phyloP scores from a whole-genome alignment of 2,888 invertebrate species.

The Lucinisca nassula region DNA sequence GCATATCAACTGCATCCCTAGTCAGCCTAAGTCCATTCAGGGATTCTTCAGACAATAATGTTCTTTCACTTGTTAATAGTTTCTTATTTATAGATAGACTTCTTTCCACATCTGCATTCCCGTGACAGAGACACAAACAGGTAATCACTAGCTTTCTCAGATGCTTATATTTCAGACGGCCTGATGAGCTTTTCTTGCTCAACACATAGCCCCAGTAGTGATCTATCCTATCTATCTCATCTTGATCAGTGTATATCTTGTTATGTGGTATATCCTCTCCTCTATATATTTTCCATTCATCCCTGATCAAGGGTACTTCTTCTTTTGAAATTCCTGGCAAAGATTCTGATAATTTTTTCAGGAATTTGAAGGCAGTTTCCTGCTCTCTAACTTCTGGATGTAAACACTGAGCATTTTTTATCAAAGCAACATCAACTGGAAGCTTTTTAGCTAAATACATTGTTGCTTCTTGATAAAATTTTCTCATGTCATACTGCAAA shows the following conservation, averaged over 20 bases:
- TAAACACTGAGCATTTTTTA: conserved; percentile 27
- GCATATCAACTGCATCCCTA: conserved; percentile 39
- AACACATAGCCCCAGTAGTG: conserved; percentile 46
- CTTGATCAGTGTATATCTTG: conserved; percentile 19
- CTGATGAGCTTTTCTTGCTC: conserved; percentile 13
- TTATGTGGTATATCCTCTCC: conserved; percentile 20
- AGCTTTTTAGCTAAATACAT: conserved; percentile 17
- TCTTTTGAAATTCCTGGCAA: conserved; percentile 2
- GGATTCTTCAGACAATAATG: conserved; percentile 42
- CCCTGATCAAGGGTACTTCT: neutral
- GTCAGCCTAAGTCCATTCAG: conserved; percentile 47
- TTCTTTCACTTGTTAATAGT: conserved; percentile 44
- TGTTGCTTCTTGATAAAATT: conserved; percentile 33
- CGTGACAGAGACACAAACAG: conserved; percentile 28
- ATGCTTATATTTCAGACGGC: conserved; percentile 3
- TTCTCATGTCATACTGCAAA: neutral
- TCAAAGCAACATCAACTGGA: conserved; percentile 3
- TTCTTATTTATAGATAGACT: conserved; percentile 50
- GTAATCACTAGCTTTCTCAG: conserved; percentile 35
- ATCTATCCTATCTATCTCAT: conserved; percentile 17
- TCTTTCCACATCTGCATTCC: conserved; percentile 56
- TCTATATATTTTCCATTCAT: conserved; percentile 41
- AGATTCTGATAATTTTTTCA: neutral
- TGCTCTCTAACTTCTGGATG: conserved; percentile 41
- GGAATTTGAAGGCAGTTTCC: neutral